Evolutionary conservation across 1,140 invertebrate species (phyloP), one percentile per base, ranked within the genome.

Genomic region (Orius laevigatus): DNA sequence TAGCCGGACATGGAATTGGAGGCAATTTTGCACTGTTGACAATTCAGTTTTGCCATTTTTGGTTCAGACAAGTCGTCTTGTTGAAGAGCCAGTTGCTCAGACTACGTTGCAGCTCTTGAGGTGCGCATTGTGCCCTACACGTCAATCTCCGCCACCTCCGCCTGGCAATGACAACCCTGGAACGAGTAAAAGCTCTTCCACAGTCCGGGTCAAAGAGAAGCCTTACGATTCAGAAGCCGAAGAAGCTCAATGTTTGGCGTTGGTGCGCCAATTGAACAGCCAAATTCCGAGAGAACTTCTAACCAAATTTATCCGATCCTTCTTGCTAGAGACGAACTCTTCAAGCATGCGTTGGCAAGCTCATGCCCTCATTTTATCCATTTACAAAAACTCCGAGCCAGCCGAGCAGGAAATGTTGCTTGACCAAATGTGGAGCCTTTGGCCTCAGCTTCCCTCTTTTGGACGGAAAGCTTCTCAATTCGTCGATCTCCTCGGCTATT

Each of bases 401-500:
- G 57, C 68, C 1, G 82, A 93, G 55, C 87, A 92, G 60, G 78
- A 84, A 54, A 66, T 69, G 10, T 60, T 96, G 12, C 66, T 95
- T 0, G 81, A 85, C 45, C 66, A 91, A 3, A 67, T 96, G 55
- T 95, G 91, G 91, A 75, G 74, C 36, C 64, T 97, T 25, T 97
- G 93, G 92, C 86, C 86, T 2, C 69, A 85, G 38, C 68, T 97
- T 31, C 87, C 89, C 0, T 75, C 80, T 44, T 95, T 92, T 62
- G 94, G 93, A 2, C 71, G 85, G 0, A 89, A 95, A 65, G 90
- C 91, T 2, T 81, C 87, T 0, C 93, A 97, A 64, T 97, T 96
- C 69, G 91, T 96, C 1, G 93, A 98, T 65, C 68, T 98, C 0
- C 71, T 97, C 0, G 93, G 92, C 0, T 95, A 90, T 63, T 88